Conservation (phyloP, 2,113 vertebrate species). For the Oreocharis arfaki region DNA sequence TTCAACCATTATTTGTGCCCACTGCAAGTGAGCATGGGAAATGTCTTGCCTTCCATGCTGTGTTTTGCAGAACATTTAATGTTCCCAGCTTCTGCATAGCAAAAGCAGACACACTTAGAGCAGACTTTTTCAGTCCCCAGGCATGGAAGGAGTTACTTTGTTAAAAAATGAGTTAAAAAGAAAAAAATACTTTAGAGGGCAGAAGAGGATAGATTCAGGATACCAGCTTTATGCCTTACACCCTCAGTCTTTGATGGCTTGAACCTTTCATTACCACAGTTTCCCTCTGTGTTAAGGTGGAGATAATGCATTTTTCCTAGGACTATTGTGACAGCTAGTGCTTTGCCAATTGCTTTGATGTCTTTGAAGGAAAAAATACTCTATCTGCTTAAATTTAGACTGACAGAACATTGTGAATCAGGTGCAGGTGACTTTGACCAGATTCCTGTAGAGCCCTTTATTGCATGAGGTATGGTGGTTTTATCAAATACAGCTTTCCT, state of each 20-base stretch:
- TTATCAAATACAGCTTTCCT: neutral
- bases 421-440: slow-evolving; percentile 3
- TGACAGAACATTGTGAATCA: neutral
- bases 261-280: slow-evolving; percentile 3
- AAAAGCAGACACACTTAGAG: neutral
- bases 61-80: neutral
- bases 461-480: neutral
- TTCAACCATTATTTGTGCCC: neutral
- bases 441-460: neutral
- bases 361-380: slow-evolving; percentile 29
- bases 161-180: neutral
- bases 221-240: neutral
- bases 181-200: neutral
- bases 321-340: slow-evolving; percentile 8
- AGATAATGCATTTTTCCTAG: slow-evolving; percentile 7
- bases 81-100: neutral
- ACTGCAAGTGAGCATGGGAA: neutral
- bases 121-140: neutral
- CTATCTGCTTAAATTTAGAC: slow-evolving; percentile 14
- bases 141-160: neutral
- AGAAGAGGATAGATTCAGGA: neutral
- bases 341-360: slow-evolving; percentile 13
- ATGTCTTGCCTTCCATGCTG: neutral
- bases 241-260: neutral
- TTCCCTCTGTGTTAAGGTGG: neutral